Evolutionary conservation across 2,113 vertebrate species (phyloP).

Genomic region (Procapra przewalskii): DNA sequence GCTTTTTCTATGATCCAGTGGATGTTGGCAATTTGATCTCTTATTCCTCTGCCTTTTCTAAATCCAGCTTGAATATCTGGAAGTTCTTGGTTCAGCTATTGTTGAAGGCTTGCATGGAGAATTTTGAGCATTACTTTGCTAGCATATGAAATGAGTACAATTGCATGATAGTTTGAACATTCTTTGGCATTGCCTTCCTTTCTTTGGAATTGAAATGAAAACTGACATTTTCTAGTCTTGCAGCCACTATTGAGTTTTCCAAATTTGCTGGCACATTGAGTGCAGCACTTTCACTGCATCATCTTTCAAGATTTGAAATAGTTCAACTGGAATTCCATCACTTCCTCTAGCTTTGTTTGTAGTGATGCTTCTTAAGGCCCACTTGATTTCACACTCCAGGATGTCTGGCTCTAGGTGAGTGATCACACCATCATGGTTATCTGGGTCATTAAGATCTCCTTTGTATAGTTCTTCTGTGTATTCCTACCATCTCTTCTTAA

Average conservation of each 20-base stretch:
- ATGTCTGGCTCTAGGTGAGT: not conserved
- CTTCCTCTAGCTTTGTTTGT: not conserved
- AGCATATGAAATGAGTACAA: not conserved
- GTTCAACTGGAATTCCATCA: not conserved
- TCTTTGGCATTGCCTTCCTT: not conserved
- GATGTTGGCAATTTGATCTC: not conserved
- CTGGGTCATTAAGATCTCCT: not conserved
- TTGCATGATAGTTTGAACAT: not conserved
- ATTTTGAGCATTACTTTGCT: not conserved
- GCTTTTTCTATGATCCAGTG: not conserved
- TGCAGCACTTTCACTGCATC: not conserved
- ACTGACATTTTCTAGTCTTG: not conserved
- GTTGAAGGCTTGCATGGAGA: not conserved
- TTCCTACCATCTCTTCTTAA: not conserved
- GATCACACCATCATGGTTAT: not conserved
- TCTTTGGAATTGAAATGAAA: not conserved
- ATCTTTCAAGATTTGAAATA: not conserved
- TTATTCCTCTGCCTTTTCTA: not conserved
- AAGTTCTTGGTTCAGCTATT: not conserved
- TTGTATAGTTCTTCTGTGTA: not conserved
- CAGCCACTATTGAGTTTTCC: not conserved
- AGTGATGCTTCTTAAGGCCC: not conserved
- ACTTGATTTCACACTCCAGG: not conserved
- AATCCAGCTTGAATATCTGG: not conserved
- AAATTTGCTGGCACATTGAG: not conserved